Evolutionary conservation across 2,888 invertebrate genomes (phyloP).

Genomic region (Pseudococcus longispinus): DNA sequence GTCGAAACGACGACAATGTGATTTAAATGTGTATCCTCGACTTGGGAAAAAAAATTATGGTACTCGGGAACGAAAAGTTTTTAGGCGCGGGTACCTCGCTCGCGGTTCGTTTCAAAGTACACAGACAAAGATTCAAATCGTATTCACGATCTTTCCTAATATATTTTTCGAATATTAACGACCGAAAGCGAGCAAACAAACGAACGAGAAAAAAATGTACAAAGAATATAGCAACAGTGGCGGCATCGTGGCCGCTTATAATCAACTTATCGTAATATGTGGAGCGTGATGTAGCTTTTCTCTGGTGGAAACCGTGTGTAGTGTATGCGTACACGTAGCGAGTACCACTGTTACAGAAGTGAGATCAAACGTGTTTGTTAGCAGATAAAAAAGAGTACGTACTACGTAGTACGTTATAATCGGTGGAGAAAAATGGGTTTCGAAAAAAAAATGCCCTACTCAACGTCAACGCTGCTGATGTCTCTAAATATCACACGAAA

Average conservation of each 20-base stretch:
- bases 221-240: slow-evolving; percentile 3
- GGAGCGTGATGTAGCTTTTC: slow-evolving; percentile 42
- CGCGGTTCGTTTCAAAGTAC: slow-evolving; percentile 6
- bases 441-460: not conserved
- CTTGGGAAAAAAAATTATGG: not conserved
- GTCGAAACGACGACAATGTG: slow-evolving; percentile 34
- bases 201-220: not conserved
- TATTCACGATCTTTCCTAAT: not conserved
- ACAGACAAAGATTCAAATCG: slow-evolving; percentile 1
- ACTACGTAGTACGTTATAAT: not conserved
- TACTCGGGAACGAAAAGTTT: not conserved
- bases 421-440: not conserved
- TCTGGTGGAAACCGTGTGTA: not conserved
- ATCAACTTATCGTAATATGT: slow-evolving; percentile 46
- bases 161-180: slow-evolving; percentile 40
- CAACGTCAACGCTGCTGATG: slow-evolving; percentile 19
- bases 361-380: slow-evolving; percentile 34
- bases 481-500: slow-evolving; percentile 13
- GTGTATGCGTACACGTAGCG: not conserved
- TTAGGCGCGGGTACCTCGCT: not conserved
- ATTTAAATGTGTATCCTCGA: not conserved
- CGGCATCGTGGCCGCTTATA: slow-evolving; percentile 17
- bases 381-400: not conserved
- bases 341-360: slow-evolving; percentile 33
- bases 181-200: not conserved